Base-by-base conservation (phyloP, 2,888 invertebrate genomes). In the Ophion costatus region DNA sequence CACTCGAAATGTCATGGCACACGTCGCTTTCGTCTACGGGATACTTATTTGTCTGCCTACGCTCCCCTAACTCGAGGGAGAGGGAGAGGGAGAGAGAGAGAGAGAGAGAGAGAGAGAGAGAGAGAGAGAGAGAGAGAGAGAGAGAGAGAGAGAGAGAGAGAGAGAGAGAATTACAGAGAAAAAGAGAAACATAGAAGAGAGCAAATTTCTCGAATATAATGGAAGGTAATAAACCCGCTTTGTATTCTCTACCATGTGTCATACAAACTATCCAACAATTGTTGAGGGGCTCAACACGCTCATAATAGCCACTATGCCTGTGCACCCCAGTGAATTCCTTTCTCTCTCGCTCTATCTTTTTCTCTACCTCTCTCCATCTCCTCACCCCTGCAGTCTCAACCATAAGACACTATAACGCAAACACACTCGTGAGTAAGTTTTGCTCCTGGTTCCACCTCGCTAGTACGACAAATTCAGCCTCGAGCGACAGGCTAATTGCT, bases 401-500 rank as follows among this genome's bases (percentile, higher is more conserved):
- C 75, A 66, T 61, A 45, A 67, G 57, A 75, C 80, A 78, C 83
- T 79, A 80, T 85, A 87, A 84, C 82, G 80, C 87, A 81, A 86
- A 88, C 78, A 63, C 24, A 29, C 38, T 24, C 61, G 64, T 38
- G 38, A 38, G 38, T 51, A 77, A 87, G 83, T 83, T 82, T 82
- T 57, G 74, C 74, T 82, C 17, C 75, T 74, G 77, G 56, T 63
- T 29, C 22, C 73, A 84, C 70, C 57, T 86, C 82, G 73, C 83
- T 56, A 70, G 45, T 57, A 66, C 57, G 84, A 79, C 79, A 79
- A 66, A 85, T 85, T 67, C 64, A 64, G 80, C 84, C 84, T 82
- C 82, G 85, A 74, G 84, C 80, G 83, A 87, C 86, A 86, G 85
- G 85, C 87, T 85, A 84, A 87, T 87, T 82, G 84, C 74, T 77